Conservation (phyloP, 2,113 vertebrate species). For the Malaclemys terrapin region DNA sequence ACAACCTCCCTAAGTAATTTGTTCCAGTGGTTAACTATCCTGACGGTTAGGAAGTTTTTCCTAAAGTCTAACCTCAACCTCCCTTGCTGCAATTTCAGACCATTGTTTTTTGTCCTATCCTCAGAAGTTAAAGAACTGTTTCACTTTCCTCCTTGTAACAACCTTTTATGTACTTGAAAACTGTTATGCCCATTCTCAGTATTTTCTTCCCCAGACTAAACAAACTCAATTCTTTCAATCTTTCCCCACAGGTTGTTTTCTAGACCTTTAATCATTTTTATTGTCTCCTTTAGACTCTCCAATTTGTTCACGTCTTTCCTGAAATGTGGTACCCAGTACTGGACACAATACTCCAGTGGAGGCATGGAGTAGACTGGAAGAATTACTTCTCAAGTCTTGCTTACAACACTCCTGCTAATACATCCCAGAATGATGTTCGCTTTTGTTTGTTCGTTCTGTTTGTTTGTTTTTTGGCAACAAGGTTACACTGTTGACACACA, state of each 20-base stretch:
- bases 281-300: neutral
- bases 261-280: neutral
- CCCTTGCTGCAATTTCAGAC: neutral
- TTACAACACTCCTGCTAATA: neutral
- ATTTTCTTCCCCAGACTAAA: neutral
- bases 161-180: neutral
- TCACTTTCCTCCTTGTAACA: neutral
- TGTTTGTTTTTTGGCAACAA: no score
- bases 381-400: neutral
- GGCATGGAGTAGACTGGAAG: neutral
- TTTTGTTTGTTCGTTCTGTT: no score
- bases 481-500: neutral
- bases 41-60: neutral
- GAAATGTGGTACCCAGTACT: no score
- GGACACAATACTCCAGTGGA: no score
- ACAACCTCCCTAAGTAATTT: neutral
- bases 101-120: neutral
- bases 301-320: no score
- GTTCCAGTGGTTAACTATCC: neutral
- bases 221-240: neutral
- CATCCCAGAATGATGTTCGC: neutral
- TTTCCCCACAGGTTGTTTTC: neutral
- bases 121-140: neutral
- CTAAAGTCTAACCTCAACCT: neutral
- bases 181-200: neutral